Evolutionary conservation across 2,797 vertebrate species (phyloP).

Genomic region (Accipiter fasciatus): DNA sequence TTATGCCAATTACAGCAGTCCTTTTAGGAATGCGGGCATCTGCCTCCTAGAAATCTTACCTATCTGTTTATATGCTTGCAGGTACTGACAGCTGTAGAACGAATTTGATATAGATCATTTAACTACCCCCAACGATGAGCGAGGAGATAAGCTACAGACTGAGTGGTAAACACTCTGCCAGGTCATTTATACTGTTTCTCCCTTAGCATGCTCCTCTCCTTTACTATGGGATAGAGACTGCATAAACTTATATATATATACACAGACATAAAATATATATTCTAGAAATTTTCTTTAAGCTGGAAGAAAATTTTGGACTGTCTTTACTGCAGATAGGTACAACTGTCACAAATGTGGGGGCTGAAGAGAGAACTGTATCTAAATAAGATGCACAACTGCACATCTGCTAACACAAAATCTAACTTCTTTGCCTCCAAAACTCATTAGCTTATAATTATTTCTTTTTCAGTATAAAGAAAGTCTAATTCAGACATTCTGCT

Average conservation of each 20-base stretch:
- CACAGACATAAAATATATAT: neutral
- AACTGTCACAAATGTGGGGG: neutral
- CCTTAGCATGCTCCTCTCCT: neutral
- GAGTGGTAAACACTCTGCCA: neutral
- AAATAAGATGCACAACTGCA: neutral
- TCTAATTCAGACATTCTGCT: neutral
- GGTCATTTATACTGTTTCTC: neutral
- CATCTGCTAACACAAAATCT: neutral
- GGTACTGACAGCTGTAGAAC: slow-evolving; percentile 1
- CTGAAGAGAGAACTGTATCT: neutral
- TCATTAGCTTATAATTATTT: neutral
- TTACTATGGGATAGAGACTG: neutral
- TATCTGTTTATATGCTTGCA: neutral
- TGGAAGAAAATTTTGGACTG: neutral
- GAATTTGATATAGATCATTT: neutral
- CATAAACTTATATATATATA: neutral
- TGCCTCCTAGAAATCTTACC: slow-evolving; percentile 4
- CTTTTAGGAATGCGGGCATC: neutral
- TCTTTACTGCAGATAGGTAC: neutral
- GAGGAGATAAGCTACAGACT: neutral
- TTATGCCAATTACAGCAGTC: neutral
- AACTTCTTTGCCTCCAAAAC: neutral
- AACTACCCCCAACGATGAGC: neutral
- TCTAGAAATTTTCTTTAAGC: neutral
- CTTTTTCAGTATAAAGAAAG: neutral